Conservation (phyloP, 2,797 vertebrate species). For the Tauraco hartlaubi region DNA sequence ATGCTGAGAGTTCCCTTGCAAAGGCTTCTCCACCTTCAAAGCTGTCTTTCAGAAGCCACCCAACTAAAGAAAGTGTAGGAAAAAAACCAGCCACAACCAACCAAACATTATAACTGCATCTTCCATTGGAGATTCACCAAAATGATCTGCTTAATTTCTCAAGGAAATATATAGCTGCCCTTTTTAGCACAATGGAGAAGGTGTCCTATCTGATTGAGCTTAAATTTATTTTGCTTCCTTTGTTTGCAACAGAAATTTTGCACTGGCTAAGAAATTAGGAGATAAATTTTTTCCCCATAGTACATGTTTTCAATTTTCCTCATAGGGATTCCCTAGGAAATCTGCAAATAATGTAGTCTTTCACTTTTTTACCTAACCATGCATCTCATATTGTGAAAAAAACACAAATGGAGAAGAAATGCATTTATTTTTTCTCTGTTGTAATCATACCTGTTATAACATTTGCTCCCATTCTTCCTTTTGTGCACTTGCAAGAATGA, state of each 20-base stretch:
- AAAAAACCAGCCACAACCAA: neutral
- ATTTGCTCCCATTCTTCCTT: neutral
- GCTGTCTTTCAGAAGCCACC: neutral
- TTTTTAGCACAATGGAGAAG: neutral
- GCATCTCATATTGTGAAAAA: neutral
- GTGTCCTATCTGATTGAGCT: neutral
- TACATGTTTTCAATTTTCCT: neutral
- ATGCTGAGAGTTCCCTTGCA: neutral
- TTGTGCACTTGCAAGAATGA: neutral
- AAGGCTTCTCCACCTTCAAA: neutral
- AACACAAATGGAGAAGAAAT: neutral
- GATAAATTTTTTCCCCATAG: neutral
- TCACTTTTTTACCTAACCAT: neutral
- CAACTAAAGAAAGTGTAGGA: neutral
- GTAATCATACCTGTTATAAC: neutral
- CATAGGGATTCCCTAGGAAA: neutral
- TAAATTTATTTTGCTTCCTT: neutral
- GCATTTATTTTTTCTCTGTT: neutral
- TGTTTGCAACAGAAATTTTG: neutral
- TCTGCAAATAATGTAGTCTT: neutral
- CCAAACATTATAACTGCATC: conserved; percentile 39
- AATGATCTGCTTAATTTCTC: conserved; percentile 56
- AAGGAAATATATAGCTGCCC: neutral
- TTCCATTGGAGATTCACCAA: conserved; percentile 5
- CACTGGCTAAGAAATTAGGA: neutral